Conservation (phyloP, 2,113 vertebrate genomes). For the Eptesicus fuscus region DNA sequence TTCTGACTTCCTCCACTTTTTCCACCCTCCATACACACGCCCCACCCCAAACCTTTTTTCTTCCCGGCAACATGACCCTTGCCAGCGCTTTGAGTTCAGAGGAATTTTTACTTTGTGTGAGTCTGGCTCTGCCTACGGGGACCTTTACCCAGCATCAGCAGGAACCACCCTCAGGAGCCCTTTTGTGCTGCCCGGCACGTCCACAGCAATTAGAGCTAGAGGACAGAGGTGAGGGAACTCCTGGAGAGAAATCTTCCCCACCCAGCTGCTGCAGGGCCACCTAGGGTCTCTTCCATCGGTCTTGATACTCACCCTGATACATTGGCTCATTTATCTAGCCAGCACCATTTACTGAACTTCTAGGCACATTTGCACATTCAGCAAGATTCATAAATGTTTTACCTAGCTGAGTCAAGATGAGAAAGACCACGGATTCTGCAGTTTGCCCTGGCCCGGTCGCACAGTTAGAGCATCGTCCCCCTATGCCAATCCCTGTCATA, state of each 20-base stretch:
- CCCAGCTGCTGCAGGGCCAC: neutral
- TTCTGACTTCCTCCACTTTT: neutral
- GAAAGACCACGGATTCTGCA: neutral
- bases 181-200: slow-evolving; percentile 65
- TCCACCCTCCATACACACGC: neutral
- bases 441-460: neutral
- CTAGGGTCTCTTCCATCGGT: neutral
- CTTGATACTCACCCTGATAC: neutral
- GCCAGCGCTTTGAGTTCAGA: slow-evolving; percentile 56
- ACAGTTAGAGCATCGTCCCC: neutral
- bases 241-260: slow-evolving; percentile 5
- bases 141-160: slow-evolving; percentile 70
- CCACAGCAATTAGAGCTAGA: slow-evolving; percentile 63
- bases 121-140: slow-evolving; percentile 34
- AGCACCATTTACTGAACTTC: neutral
- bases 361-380: neutral
- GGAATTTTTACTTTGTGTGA: slow-evolving; percentile 49
- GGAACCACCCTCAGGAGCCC: slow-evolving; percentile 61
- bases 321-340: neutral
- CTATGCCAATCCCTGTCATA: neutral
- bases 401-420: neutral
- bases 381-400: neutral
- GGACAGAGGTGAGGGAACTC: slow-evolving; percentile 56
- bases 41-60: slow-evolving; percentile 25
- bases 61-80: neutral